phyloP scores from a whole-genome alignment of 2,797 vertebrate species.

The Harpagifer antarcticus region DNA sequence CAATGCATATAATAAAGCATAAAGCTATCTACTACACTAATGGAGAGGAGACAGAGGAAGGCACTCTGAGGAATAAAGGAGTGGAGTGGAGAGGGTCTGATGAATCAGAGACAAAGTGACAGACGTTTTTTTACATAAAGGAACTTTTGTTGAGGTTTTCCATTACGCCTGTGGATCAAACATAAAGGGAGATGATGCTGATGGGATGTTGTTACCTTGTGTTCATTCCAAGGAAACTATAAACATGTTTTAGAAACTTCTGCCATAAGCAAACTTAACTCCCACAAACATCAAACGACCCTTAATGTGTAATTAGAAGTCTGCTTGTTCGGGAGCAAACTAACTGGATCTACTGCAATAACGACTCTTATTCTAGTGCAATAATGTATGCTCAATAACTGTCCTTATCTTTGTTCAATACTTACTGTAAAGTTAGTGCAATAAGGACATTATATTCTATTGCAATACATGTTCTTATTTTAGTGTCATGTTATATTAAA shows the following conservation, averaged over 20 bases:
- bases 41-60: constrained; percentile 27
- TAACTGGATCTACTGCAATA: too few relatives aligned
- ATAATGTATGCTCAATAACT: too few relatives aligned
- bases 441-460: too few relatives aligned
- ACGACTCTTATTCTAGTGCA: too few relatives aligned
- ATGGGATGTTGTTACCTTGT: background rate
- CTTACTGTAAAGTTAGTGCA: too few relatives aligned
- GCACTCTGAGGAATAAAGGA: constrained; percentile 15
- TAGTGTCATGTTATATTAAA: too few relatives aligned
- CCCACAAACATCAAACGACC: too few relatives aligned
- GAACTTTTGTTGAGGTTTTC: background rate
- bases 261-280: too few relatives aligned
- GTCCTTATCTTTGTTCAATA: too few relatives aligned
- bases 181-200: background rate
- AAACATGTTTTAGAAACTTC: background rate
- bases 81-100: constrained; percentile 3
- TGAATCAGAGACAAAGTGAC: constrained; percentile 35
- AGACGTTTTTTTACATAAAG: constrained; percentile 11
- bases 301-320: too few relatives aligned
- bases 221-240: background rate
- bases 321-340: too few relatives aligned
- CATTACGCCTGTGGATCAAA: background rate
- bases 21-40: constrained; percentile 10
- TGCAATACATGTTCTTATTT: too few relatives aligned
- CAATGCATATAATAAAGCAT: background rate